A percentile compares a stretch with the other conserved stretches of the same genome.
Conservation (phyloP, 2,113 vertebrate genomes). For the Laticauda colubrina region DNA sequence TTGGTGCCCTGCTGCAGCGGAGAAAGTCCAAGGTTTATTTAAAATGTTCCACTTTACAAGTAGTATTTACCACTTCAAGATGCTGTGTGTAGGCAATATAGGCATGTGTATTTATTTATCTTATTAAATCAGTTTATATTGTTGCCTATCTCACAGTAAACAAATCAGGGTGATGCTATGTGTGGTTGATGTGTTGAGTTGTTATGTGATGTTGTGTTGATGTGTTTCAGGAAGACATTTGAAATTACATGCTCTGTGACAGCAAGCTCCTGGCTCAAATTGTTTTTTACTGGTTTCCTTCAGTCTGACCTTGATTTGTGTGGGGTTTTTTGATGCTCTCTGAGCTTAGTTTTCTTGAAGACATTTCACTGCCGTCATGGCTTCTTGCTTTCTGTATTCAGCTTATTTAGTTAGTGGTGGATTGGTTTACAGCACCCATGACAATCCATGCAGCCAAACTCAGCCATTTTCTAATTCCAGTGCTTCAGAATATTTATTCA, state of each 20-base stretch:
- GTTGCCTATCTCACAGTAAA: background rate
- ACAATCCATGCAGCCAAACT: background rate
- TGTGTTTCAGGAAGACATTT: background rate
- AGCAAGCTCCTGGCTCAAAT: background rate
- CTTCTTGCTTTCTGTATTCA: background rate
- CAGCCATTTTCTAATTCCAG: background rate
- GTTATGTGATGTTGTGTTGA: background rate
- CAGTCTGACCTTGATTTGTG: background rate
- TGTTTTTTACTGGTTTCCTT: background rate
- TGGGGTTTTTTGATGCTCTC: background rate
- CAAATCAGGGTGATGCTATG: background rate
- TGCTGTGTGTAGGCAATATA: background rate
- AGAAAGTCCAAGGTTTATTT: background rate
- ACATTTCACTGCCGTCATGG: background rate
- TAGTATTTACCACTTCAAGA: background rate
- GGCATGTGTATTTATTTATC: background rate
- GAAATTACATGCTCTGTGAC: background rate
- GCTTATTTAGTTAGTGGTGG: background rate
- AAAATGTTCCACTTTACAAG: background rate
- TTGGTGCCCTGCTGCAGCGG: background rate
- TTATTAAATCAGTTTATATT: background rate
- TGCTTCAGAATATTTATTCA: background rate
- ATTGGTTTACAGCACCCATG: background rate
- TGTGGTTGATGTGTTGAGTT: background rate
- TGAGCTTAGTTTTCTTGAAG: background rate